phyloP scores from a whole-genome alignment of 1,140 invertebrate species.

The Epicauta chinensis region DNA sequence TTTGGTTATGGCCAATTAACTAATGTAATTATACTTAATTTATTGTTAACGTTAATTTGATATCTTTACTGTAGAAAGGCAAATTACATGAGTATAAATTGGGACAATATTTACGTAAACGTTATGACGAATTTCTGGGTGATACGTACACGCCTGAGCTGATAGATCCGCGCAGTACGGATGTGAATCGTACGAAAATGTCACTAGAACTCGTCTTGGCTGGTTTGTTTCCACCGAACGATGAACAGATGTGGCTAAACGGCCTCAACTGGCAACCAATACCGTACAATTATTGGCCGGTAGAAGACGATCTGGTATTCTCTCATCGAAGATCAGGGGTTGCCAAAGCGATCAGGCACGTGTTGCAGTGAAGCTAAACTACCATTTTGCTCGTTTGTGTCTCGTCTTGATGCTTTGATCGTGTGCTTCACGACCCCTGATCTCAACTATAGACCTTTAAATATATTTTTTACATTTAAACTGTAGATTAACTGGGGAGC shows the following conservation, averaged over 20 bases:
- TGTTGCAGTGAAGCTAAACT: too few relatives aligned
- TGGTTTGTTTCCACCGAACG: conserved; percentile 16
- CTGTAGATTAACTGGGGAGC: not conserved
- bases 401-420: too few relatives aligned
- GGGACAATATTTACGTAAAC: conserved; percentile 51
- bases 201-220: conserved; percentile 17
- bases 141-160: conserved; percentile 48
- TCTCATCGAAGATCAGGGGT: conserved; percentile 9
- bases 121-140: conserved; percentile 54
- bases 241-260: conserved; percentile 2
- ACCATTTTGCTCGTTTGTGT: too few relatives aligned
- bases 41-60: too few relatives aligned
- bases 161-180: conserved; percentile 9
- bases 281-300: conserved; percentile 1
- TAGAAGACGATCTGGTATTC: not conserved
- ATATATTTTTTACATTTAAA: too few relatives aligned
- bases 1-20: conserved; percentile 73
- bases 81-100: conserved; percentile 53
- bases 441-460: too few relatives aligned
- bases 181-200: conserved; percentile 16
- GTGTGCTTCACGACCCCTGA: too few relatives aligned
- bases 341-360: too few relatives aligned
- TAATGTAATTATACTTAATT: too few relatives aligned
- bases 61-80: conserved; percentile 47
- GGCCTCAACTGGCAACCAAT: conserved; percentile 11